Base-by-base conservation (phyloP, 2,797 vertebrate genomes). In the Tiaroga cobitis region DNA sequence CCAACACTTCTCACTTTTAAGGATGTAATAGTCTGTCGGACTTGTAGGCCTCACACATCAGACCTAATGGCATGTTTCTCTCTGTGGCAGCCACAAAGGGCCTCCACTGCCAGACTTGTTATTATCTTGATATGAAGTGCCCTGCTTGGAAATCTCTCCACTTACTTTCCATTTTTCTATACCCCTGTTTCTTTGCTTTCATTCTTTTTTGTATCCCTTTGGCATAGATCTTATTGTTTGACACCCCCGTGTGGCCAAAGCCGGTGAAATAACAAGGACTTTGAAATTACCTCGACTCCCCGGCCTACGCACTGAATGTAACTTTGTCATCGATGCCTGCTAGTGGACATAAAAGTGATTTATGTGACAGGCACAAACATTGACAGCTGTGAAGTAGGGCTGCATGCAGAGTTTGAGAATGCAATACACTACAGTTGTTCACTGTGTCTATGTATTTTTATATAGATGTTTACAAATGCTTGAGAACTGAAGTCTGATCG, bases 181-280 rank as follows among this genome's bases (percentile, higher is more conserved):
- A 78, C 73, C 46, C 75, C 34, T 70, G 88, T 81, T 81, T 73
- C 83, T 81, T 83, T 82, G 54, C 32, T 85, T 86, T 72, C 61
- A 72, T 73, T 49, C 5, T 83, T 83, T 86, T 68, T 72, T 59
- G 39, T 86, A 37, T 83, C 83, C 61, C 80, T 91, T 91, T 90
- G 91, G 91, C 88, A 81, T 88, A 92, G 93, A 90, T 87, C 93
- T 94, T 93, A 95, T 90, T 93, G 93, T 95, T 95, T 93, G 92
- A 93, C 95, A 93, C 94, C 95, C 94, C 94, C 94, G 88, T 95
- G 94, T 92, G 95, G 94, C 92, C 92, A 89, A 41, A 85, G 41
- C 10, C 84, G 91, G 93, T 94, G 90, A 90, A 91, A 89, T 83
- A 90, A 81, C 90, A 86, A 81, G 87, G 11, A 81, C 80, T 87